These are phyloP conservation scores for Bubo bubo DNA, from an alignment of 2,113 vertebrate species.

Conservation along the genomic window DNA sequence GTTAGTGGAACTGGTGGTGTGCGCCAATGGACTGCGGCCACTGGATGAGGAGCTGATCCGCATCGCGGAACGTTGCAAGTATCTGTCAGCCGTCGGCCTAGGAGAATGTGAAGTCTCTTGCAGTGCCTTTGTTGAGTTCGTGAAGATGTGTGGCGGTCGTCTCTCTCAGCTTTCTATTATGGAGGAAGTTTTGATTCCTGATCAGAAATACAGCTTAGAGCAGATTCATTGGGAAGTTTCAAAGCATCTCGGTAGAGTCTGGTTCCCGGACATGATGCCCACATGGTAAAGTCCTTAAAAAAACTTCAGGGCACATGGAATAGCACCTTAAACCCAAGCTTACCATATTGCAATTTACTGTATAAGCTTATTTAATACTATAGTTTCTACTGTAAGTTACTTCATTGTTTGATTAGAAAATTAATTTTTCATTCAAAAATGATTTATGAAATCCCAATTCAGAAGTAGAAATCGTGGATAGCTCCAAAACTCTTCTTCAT, in stretches of 20 bases:
- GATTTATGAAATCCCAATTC: not conserved
- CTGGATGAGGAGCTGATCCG: slow-evolving; percentile 96
- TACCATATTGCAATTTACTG: slow-evolving; percentile 36
- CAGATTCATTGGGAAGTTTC: slow-evolving; percentile 99
- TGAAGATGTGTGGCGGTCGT: slow-evolving; percentile 94
- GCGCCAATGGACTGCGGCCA: slow-evolving; percentile 93
- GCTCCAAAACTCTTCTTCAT: not conserved
- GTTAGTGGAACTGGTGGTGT: slow-evolving; percentile 94
- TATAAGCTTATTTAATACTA: slow-evolving; percentile 51
- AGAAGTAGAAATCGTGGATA: not conserved
- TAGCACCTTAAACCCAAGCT: slow-evolving; percentile 68
- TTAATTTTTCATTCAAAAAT: not conserved
- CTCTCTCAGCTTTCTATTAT: slow-evolving; percentile 96
- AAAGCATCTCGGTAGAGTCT: slow-evolving; percentile 94
- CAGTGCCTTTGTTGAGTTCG: slow-evolving; percentile 97
- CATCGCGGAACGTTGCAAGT: slow-evolving; percentile 93
- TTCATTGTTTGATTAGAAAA: slow-evolving; percentile 49
- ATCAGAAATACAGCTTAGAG: slow-evolving; percentile 92
- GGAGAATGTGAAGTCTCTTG: slow-evolving; percentile 97
- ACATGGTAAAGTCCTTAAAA: slow-evolving; percentile 83
- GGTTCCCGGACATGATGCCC: slow-evolving; percentile 99
- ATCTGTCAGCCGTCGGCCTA: slow-evolving; percentile 92
- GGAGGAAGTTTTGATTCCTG: slow-evolving; percentile 97
- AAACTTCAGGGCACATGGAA: slow-evolving; percentile 20
- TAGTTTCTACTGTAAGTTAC: slow-evolving; percentile 42